These are phyloP conservation scores for Lordiphosa stackelbergi DNA, from an alignment of 1,140 invertebrate species.

Conservation along the genomic window DNA sequence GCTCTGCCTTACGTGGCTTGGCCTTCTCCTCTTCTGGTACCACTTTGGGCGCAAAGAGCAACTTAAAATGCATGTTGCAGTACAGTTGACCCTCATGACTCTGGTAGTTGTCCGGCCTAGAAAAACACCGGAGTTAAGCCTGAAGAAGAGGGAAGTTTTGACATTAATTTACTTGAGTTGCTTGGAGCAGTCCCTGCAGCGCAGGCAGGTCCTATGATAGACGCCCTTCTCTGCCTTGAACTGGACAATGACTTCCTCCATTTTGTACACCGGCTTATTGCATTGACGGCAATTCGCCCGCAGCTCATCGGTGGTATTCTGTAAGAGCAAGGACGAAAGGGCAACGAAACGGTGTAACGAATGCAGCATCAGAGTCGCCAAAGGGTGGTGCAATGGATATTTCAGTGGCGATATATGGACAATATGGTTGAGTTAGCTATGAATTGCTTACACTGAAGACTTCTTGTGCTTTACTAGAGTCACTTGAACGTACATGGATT, in stretches of 20 bases:
- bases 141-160: background rate
- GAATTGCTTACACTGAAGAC: slow-evolving; percentile 81
- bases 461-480: slow-evolving; percentile 83
- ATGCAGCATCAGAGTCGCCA: slow-evolving; percentile 2
- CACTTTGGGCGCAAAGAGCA: slow-evolving; percentile 93
- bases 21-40: slow-evolving; percentile 85
- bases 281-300: slow-evolving; percentile 86
- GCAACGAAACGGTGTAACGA: slow-evolving; percentile 24
- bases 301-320: slow-evolving; percentile 30
- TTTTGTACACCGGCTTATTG: slow-evolving; percentile 93
- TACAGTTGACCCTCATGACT: slow-evolving; percentile 92
- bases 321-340: background rate
- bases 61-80: slow-evolving; percentile 95
- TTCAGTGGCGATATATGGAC: background rate
- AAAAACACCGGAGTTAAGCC: slow-evolving; percentile 44
- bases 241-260: slow-evolving; percentile 86
- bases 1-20: slow-evolving; percentile 86
- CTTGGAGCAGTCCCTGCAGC: slow-evolving; percentile 92
- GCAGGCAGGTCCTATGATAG: slow-evolving; percentile 95
- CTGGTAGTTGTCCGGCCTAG: slow-evolving; percentile 91
- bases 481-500: slow-evolving; percentile 82
- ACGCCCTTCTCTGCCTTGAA: slow-evolving; percentile 88
- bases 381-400: background rate
- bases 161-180: slow-evolving; percentile 83
- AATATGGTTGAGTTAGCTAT: slow-evolving; percentile 31